These are phyloP conservation scores for Stegodyphus mimosarum DNA, from an alignment of 1,140 invertebrate species.

Conservation along the genomic window DNA sequence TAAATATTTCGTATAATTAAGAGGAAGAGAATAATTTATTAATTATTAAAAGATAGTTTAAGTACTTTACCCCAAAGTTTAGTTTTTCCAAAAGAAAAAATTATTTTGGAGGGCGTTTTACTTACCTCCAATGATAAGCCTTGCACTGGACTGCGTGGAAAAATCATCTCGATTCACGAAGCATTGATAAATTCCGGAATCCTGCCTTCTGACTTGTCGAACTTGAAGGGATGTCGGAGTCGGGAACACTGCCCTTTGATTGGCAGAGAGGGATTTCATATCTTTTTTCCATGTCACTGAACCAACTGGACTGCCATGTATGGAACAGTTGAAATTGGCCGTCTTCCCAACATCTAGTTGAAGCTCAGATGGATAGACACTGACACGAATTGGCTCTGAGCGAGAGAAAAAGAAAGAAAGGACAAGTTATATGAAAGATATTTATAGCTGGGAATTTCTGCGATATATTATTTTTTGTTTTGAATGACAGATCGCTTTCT, in stretches of 20 bases:
- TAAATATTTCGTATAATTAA: too few species aligned
- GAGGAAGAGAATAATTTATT: too few species aligned
- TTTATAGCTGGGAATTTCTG: conserved; percentile 12
- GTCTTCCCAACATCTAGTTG: conserved; percentile 93
- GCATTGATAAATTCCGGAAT: conserved; percentile 98
- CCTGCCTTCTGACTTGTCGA: conserved; percentile 85
- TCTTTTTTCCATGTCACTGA: conserved; percentile 71
- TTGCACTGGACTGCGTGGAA: conserved; percentile 72
- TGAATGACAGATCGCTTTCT: too few species aligned
- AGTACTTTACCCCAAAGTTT: too few species aligned
- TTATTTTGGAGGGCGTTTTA: not conserved
- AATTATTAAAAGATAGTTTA: too few species aligned
- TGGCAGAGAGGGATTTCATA: conserved; percentile 69
- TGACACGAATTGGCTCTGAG: conserved; percentile 50
- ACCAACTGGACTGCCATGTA: conserved; percentile 77
- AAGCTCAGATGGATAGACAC: conserved; percentile 79
- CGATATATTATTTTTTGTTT: not conserved
- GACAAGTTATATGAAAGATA: conserved; percentile 18
- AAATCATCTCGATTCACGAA: conserved; percentile 94
- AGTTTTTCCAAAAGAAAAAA: too few species aligned
- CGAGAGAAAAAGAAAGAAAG: conserved; percentile 1
- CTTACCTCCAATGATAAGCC: conserved; percentile 69
- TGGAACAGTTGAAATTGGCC: conserved; percentile 95
- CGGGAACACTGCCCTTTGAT: conserved; percentile 21
- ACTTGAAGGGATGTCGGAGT: conserved; percentile 65